Evolutionary conservation across 2,888 invertebrate species (phyloP), one percentile per base, ranked within the genome.

Genomic region (Blomia tropicalis): DNA sequence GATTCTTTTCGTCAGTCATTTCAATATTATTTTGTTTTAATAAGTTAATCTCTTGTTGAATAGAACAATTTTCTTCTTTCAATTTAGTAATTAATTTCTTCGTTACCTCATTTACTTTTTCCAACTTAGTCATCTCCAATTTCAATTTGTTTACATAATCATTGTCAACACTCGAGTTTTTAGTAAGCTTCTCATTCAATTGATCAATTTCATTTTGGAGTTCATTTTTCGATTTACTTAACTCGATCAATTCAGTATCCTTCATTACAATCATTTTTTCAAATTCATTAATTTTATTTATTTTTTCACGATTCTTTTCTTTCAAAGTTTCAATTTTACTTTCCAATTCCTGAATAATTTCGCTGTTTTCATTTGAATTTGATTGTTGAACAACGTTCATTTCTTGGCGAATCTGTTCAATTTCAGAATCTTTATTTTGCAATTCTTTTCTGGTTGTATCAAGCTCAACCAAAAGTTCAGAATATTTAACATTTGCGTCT

Each of bases 11-110:
- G 23, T 32, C 51, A 25, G 64, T n/a, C 22, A 27, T 1, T 22
- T 60, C 36, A 19, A 56, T 44, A 43, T 64, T 58, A 27, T 43
- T 11, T 43, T 22, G 7, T 11, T 62, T 53, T 51, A 60, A 62
- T 11, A 2, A 25, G 5, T 53, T 60, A 22, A 43, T 29, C 14
- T 31, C 41, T 43, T 59, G 19, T 19, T 53, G 32, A n/a, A 17
- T 29, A 1, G 29, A 14, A 3, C 17, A 25, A 14, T 47, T 51
- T 11, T 63, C 63, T 4, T 64, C 56, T 43, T 29, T 47, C 30
- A 61, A 30, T 41, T 64, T 60, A 29, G 25, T 43, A 30, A 61
- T 61, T 44, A 56, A 29, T 19, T n/a, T 44, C 29, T 56, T 56
- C 2, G 56, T 56, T 25, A 43, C 27, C 29, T 59, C 27, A 4